Evolutionary conservation across 2,113 vertebrate species (phyloP).

Genomic region (Rhineura floridana): DNA sequence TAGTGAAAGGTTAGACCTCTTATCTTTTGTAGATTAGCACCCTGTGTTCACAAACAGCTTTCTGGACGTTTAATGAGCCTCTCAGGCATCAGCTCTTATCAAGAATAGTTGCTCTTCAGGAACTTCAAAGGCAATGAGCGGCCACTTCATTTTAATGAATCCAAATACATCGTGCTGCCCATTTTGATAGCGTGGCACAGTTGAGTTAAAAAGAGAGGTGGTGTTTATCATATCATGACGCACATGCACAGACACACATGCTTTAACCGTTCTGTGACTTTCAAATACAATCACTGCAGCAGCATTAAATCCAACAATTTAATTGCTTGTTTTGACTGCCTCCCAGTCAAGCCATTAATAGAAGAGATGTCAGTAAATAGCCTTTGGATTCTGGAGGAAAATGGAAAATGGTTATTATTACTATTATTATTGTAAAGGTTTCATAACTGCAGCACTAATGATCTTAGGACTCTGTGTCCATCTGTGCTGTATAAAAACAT

Average conservation of each 20-base stretch:
- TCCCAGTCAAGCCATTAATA: conserved; percentile 18
- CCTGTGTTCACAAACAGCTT: conserved; percentile 57
- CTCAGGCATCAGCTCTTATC: conserved; percentile 47
- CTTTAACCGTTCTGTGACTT: neutral
- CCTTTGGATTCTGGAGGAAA: neutral
- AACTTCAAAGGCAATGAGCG: conserved; percentile 49
- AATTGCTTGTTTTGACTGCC: neutral
- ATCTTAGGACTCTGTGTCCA: neutral
- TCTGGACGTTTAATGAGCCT: conserved; percentile 56
- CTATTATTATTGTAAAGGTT: neutral
- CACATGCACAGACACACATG: neutral
- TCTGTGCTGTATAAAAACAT: neutral
- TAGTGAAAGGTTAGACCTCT: conserved; percentile 65
- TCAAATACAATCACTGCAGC: conserved; percentile 1
- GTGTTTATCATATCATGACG: conserved; percentile 10
- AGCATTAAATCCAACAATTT: conserved; percentile 5
- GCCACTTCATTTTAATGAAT: conserved; percentile 56
- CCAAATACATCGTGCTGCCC: conserved; percentile 44
- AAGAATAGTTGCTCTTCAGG: conserved; percentile 33
- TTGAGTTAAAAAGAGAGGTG: conserved; percentile 12
- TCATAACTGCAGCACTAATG: neutral
- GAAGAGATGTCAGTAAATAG: conserved; percentile 8
- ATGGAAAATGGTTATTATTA: neutral
- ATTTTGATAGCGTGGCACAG: conserved; percentile 15
- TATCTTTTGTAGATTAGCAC: conserved; percentile 70